Percentiles rank a stretch among this genome's conserved stretches.
Conservation (phyloP, 2,888 invertebrate species). For the Caenorhabditis imperialis region DNA sequence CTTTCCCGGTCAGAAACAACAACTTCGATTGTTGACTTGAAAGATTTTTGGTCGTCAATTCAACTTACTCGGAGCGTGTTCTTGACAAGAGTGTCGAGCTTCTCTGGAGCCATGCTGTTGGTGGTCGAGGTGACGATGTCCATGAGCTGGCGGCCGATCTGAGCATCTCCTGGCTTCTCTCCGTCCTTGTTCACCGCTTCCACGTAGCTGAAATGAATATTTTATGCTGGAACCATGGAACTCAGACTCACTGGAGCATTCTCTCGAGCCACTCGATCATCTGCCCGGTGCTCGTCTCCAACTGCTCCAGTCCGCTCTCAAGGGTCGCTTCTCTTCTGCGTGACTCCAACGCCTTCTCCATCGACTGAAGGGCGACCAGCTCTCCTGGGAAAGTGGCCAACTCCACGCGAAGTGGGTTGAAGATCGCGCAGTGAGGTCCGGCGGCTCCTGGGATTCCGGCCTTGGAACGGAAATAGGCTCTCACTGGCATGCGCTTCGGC, state of each 20-base stretch:
- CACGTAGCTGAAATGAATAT: slow-evolving; percentile 82
- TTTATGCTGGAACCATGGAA: neutral
- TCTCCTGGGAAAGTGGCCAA: slow-evolving; percentile 93
- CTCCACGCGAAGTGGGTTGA: slow-evolving; percentile 93
- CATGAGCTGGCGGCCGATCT: slow-evolving; percentile 90
- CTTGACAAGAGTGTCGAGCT: slow-evolving; percentile 94
- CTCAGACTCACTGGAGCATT: slow-evolving; percentile 80
- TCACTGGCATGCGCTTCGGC: slow-evolving; percentile 91
- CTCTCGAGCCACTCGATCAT: slow-evolving; percentile 81
- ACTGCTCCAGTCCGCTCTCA: slow-evolving; percentile 83
- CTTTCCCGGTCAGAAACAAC: no score
- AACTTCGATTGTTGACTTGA: no score
- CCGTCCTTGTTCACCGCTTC: slow-evolving; percentile 89
- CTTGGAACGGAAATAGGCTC: slow-evolving; percentile 92
- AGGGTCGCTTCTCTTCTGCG: slow-evolving; percentile 82
- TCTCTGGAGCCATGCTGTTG: slow-evolving; percentile 87
- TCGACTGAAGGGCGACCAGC: slow-evolving; percentile 80
- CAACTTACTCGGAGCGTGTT: slow-evolving; percentile 87
- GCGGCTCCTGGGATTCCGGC: slow-evolving; percentile 93
- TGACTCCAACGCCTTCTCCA: slow-evolving; percentile 75
- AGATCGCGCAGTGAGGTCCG: slow-evolving; percentile 89
- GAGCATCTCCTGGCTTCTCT: slow-evolving; percentile 83
- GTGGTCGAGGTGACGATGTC: slow-evolving; percentile 83
- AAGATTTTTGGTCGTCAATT: no score
- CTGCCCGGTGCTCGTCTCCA: slow-evolving; percentile 88